phyloP scores from a whole-genome alignment of 2,797 vertebrate genomes.

The Phrynocephalus forsythii region DNA sequence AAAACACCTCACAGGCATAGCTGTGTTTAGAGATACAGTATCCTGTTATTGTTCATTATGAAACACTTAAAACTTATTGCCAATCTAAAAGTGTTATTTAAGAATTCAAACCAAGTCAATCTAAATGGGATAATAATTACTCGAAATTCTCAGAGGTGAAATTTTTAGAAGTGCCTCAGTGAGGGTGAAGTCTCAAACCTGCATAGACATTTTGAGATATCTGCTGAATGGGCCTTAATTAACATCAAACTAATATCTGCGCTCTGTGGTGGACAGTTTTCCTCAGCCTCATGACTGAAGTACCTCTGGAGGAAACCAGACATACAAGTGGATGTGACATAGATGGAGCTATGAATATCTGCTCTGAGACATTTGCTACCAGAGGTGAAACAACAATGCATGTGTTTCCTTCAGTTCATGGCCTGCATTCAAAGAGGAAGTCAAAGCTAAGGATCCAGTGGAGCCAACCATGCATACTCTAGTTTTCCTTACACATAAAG shows the following conservation, averaged over 20 bases:
- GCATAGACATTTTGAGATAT: slow-evolving; percentile 1
- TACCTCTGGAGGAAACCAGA: not conserved
- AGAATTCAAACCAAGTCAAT: slow-evolving; percentile 8
- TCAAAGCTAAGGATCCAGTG: too few species aligned
- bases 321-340: not conserved
- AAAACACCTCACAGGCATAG: not conserved
- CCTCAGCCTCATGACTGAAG: not conserved
- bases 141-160: slow-evolving; percentile 28
- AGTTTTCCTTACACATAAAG: too few species aligned
- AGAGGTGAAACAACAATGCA: not conserved
- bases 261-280: not conserved
- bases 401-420: too few species aligned
- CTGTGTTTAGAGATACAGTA: slow-evolving; percentile 2
- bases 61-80: slow-evolving; percentile 26
- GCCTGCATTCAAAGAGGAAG: too few species aligned
- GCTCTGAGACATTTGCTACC: not conserved
- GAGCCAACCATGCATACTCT: too few species aligned
- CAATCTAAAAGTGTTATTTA: slow-evolving; percentile 32
- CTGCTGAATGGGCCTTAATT: not conserved
- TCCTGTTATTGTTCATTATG: slow-evolving; percentile 26
- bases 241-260: not conserved
- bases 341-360: not conserved
- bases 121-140: slow-evolving; percentile 35
- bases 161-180: slow-evolving; percentile 9
- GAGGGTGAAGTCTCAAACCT: slow-evolving; percentile 3